phyloP scores from a whole-genome alignment of 2,113 vertebrate genomes.

The Protomyctophum bolini region DNA sequence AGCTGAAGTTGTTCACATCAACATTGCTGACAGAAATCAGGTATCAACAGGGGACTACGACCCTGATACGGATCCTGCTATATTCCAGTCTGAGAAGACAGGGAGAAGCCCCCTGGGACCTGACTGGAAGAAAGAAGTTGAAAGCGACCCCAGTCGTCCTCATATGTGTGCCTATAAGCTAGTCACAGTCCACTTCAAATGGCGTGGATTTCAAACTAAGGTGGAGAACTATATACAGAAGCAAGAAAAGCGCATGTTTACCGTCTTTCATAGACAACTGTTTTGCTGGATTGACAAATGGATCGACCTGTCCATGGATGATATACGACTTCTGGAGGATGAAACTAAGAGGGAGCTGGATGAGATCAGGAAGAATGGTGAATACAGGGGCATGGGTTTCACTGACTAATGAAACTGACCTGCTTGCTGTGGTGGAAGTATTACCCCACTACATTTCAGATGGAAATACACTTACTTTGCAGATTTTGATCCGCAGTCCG shows the following conservation, averaged over 20 bases:
- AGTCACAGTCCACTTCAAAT: constrained; percentile 92
- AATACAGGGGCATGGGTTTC: neutral
- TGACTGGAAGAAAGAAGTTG: constrained; percentile 89
- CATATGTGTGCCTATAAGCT: constrained; percentile 94
- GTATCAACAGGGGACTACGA: constrained; percentile 86
- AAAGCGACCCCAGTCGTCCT: constrained; percentile 83
- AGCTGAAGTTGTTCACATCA: constrained; percentile 85
- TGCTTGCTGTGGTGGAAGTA: no score
- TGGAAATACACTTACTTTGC: no score
- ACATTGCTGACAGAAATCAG: constrained; percentile 87
- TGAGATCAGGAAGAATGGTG: constrained; percentile 71
- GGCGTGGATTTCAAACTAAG: constrained; percentile 91
- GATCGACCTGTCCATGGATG: constrained; percentile 90
- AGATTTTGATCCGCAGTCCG: no score
- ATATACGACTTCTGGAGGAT: constrained; percentile 91
- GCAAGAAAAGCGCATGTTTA: constrained; percentile 91
- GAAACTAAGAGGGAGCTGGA: constrained; percentile 89
- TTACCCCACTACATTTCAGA: no score
- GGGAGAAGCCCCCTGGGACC: constrained; percentile 85
- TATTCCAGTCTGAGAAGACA: constrained; percentile 87
- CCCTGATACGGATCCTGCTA: constrained; percentile 88
- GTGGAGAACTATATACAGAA: constrained; percentile 91
- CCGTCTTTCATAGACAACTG: constrained; percentile 90
- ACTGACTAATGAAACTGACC: no score
- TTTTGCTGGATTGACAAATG: constrained; percentile 91